Evolutionary conservation across 2,113 vertebrate species (phyloP), one percentile per base, ranked within the genome.

Genomic region (Colaptes auratus): DNA sequence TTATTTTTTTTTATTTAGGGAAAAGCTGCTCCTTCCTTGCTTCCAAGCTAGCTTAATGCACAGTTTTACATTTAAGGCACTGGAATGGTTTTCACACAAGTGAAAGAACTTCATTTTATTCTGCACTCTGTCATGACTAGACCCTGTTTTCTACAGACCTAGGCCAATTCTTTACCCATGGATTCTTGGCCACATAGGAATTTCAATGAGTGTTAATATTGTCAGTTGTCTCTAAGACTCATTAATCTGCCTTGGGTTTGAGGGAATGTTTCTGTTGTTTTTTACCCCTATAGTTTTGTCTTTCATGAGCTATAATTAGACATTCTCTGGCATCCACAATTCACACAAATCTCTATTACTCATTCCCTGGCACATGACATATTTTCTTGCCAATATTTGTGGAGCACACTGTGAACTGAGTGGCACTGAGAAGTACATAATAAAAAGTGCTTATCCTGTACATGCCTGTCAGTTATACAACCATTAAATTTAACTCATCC

Each of bases 251-350:
- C 53, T 89, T 81, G 63, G 20, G 16, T 86, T 80, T 89, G 33
- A 89, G 48, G 36, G 61, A 93, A 81, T 67, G 25, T 75, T 87
- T 88, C 50, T 83, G 28, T 60, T 90, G 67, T 2, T 85, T 92
- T 86, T 94, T 69, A 70, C 12, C 39, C 72, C 58, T 71, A 71
- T 78, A 94, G 61, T 89, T 69, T 95, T 27, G 53, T 74, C 85
- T 88, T 95, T 83, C 79, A 50, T 48, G 44, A 83, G 79, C 69
- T 97, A 95, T 96, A 95, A 92, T 94, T 95, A 96, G 93, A 86
- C 61, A 48, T 58, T 72, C 61, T 35, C 71, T 91, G 90, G 87
- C 95, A 96, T 77, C 69, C 85, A 78, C 73, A 88, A 76, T 74
- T 90, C 88, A 76, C 90, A 86, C 76, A 90, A 94, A 93, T 75